A percentile compares a stretch with the other conserved stretches of the same genome.
These are phyloP conservation scores for Sycon ciliatum DNA, from an alignment of 37 sponge, comb jelly and placozoan species.

Conservation along the genomic window DNA sequence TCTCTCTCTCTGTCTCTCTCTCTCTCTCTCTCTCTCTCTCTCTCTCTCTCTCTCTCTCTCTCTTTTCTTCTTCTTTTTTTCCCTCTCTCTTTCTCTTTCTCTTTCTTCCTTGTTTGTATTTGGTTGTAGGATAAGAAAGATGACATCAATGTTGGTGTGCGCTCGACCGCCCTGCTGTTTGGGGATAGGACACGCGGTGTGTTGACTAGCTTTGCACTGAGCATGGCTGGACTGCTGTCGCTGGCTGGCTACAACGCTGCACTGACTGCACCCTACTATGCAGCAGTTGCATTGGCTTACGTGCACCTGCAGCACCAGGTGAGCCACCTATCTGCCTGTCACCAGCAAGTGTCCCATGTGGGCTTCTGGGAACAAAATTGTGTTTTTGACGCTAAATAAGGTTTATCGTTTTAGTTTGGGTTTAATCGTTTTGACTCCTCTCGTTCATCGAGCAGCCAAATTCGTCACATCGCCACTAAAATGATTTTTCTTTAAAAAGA, in stretches of 20 bases:
- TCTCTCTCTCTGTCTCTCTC: too few relatives aligned
- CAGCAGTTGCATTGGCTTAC: background rate
- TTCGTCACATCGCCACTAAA: too few relatives aligned
- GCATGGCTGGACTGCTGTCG: background rate
- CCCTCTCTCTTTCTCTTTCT: too few relatives aligned
- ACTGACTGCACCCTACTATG: slow-evolving; percentile 36
- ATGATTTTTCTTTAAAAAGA: too few relatives aligned
- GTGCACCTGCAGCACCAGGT: slow-evolving; percentile 36
- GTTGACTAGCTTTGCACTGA: slow-evolving; percentile 23
- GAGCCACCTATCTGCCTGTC: background rate
- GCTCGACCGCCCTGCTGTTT: slow-evolving; percentile 50
- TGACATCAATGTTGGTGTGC: slow-evolving; percentile 40
- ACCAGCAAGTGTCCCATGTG: background rate
- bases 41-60: too few relatives aligned
- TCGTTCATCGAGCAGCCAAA: too few relatives aligned
- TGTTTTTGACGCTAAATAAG: background rate
- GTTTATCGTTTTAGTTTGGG: background rate
- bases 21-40: too few relatives aligned
- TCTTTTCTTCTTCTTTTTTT: too few relatives aligned
- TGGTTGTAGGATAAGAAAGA: slow-evolving; percentile 43
- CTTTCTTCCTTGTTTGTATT: background rate
- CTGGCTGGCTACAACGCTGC: slow-evolving; percentile 16
- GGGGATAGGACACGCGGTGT: slow-evolving; percentile 27
- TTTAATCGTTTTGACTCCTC: too few relatives aligned
- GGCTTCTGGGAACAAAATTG: background rate